Conservation (phyloP, 2,888 invertebrate genomes). For the Helicoverpa assulta region DNA sequence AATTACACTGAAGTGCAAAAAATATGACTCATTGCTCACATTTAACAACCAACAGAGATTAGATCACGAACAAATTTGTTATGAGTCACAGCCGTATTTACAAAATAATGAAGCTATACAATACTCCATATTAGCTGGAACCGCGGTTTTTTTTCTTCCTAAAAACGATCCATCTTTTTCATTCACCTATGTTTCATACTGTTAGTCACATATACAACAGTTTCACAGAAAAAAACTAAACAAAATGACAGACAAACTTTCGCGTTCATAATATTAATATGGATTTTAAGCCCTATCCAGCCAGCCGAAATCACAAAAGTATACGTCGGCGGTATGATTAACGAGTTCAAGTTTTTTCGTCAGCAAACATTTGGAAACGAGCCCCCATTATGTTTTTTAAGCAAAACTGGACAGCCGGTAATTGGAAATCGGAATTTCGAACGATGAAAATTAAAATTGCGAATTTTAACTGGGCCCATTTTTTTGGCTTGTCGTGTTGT, state of each 20-base stretch:
- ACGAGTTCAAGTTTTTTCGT: constrained; percentile 59
- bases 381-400: constrained; percentile 54
- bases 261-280: neutral
- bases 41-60: neutral
- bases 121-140: neutral
- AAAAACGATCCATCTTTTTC: too few relatives aligned
- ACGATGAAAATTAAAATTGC: constrained; percentile 56
- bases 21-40: constrained; percentile 21
- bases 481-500: constrained; percentile 25
- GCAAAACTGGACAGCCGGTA: constrained; percentile 50
- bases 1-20: neutral
- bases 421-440: constrained; percentile 58
- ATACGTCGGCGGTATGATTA: constrained; percentile 50
- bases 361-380: constrained; percentile 51
- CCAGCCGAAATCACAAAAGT: neutral
- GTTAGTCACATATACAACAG: too few relatives aligned
- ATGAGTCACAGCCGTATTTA: constrained; percentile 18
- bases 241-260: neutral
- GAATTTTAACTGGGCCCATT: constrained; percentile 34
- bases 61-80: neutral
- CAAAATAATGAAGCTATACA: neutral
- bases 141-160: too few relatives aligned
- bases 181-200: too few relatives aligned
- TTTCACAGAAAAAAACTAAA: neutral
- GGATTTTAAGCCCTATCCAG: constrained; percentile 30